These are phyloP conservation scores for Cercopithecus diana DNA, from an alignment of 2,797 vertebrate species.

Conservation along the genomic window DNA sequence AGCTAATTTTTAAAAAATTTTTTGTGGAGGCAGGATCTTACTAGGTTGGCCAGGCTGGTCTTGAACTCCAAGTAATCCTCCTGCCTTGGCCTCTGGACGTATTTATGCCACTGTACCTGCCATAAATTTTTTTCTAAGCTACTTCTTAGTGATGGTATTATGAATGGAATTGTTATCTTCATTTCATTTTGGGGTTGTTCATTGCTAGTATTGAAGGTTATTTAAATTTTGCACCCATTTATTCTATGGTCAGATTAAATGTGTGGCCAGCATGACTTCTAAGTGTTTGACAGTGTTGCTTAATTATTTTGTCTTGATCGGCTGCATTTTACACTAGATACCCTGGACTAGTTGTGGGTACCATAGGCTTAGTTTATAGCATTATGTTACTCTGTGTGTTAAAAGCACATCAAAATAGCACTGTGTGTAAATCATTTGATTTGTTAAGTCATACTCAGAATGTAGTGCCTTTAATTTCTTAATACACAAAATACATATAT, in stretches of 20 bases:
- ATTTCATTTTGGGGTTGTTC: slow-evolving; percentile 55
- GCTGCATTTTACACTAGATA: not conserved
- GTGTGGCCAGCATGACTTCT: slow-evolving; percentile 8
- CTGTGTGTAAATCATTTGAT: slow-evolving; percentile 38
- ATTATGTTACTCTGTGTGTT: slow-evolving; percentile 1
- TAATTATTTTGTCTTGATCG: slow-evolving; percentile 11
- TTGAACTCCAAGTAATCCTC: no score
- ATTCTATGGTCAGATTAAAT: not conserved
- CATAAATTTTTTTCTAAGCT: not conserved
- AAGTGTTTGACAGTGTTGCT: slow-evolving; percentile 28
- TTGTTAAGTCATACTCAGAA: slow-evolving; percentile 38
- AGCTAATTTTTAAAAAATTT: no score
- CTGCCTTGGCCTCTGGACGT: no score
- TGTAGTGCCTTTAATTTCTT: slow-evolving; percentile 41
- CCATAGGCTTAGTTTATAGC: not conserved
- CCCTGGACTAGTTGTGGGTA: slow-evolving; percentile 6
- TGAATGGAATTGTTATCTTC: not conserved
- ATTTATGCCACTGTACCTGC: no score
- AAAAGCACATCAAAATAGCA: slow-evolving; percentile 8
- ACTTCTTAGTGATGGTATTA: slow-evolving; percentile 27
- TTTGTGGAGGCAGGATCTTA: no score
- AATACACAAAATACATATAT: not conserved
- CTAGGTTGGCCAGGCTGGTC: no score
- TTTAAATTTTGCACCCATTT: slow-evolving; percentile 41
- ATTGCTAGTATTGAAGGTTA: slow-evolving; percentile 3